Conservation (phyloP, 2,888 invertebrate species). For the Operophtera brumata region DNA sequence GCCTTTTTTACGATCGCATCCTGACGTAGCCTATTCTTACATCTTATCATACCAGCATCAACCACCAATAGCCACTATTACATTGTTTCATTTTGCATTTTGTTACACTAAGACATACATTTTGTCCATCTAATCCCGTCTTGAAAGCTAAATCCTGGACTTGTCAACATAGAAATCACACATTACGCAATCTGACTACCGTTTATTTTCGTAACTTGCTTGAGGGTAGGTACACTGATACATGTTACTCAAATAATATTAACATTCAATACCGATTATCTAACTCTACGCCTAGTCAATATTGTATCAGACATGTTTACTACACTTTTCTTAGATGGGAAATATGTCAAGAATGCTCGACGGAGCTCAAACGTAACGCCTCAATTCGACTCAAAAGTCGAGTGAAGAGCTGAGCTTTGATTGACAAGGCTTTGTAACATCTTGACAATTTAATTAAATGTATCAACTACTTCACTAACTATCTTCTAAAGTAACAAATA, state of each 20-base stretch:
- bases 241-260: background rate
- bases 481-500: too few relatives aligned
- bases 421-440: background rate
- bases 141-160: background rate
- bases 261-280: background rate
- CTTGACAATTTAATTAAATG: too few relatives aligned
- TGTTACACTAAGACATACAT: background rate
- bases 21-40: background rate
- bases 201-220: background rate
- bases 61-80: background rate
- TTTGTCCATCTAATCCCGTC: background rate
- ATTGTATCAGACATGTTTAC: constrained; percentile 5
- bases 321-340: background rate
- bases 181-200: background rate
- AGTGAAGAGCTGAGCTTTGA: constrained; percentile 1
- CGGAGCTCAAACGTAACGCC: constrained; percentile 14
- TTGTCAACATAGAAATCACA: background rate
- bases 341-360: constrained; percentile 18
- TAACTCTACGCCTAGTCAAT: background rate
- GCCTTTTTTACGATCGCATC: too few relatives aligned
- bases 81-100: background rate
- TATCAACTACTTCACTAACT: too few relatives aligned
- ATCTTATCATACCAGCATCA: background rate
- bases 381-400: too few relatives aligned
- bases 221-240: too few relatives aligned